Evolutionary conservation across 2,797 vertebrate species (phyloP).

Genomic region (Smutsia temminckii): DNA sequence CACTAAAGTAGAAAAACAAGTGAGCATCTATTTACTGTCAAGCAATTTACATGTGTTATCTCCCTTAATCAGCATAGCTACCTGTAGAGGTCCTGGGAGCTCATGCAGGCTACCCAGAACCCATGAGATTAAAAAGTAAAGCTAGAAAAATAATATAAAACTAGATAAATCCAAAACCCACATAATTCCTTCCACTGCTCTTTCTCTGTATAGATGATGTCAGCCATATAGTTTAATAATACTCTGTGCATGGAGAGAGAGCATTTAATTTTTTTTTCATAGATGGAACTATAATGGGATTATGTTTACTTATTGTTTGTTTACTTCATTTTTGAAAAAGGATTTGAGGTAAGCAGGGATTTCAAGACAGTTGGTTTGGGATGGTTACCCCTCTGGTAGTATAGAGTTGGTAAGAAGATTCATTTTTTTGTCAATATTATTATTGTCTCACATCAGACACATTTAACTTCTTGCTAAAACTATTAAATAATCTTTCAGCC

Average conservation of each 20-base stretch:
- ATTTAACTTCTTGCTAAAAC: constrained; percentile 38
- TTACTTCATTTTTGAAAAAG: background rate
- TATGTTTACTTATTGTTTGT: background rate
- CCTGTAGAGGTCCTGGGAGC: background rate
- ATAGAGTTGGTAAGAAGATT: background rate
- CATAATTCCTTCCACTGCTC: background rate
- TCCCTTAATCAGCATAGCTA: background rate
- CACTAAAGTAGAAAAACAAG: background rate
- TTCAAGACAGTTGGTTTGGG: background rate
- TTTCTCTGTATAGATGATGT: background rate
- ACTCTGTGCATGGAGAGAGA: background rate
- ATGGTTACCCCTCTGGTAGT: background rate
- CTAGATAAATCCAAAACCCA: background rate
- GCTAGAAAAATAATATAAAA: background rate
- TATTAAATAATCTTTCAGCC: background rate
- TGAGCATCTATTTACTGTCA: background rate
- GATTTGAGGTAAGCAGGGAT: background rate
- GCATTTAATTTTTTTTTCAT: background rate
- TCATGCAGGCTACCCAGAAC: background rate
- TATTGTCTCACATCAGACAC: background rate
- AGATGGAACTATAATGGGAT: background rate
- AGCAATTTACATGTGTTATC: background rate
- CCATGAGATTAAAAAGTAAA: background rate
- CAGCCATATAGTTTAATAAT: background rate
- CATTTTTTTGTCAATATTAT: background rate